Percentiles rank a stretch among this genome's conserved stretches.
Evolutionary conservation across 2,113 vertebrate species (phyloP).

Genomic region (Aphelocoma coerulescens): DNA sequence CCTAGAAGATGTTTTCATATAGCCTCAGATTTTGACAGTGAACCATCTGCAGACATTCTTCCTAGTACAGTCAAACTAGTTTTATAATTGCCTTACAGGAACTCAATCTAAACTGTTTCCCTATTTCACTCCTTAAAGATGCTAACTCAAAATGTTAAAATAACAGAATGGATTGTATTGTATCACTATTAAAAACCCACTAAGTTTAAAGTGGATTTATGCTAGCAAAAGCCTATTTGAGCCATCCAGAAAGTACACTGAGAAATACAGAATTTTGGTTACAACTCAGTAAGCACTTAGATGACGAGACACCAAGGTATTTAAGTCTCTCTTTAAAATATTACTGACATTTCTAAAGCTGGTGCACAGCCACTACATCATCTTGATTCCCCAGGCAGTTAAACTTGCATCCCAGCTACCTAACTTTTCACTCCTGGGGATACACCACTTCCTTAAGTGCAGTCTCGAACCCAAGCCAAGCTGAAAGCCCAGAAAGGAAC

Average conservation of each 20-base stretch:
- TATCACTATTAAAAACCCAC: not conserved
- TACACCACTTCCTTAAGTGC: not conserved
- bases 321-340: not conserved
- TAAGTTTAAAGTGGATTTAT: not conserved
- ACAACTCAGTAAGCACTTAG: not conserved
- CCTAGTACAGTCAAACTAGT: not conserved
- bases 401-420: not conserved
- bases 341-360: not conserved
- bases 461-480: not conserved
- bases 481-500: not conserved
- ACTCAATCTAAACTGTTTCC: not conserved
- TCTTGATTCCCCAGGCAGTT: not conserved
- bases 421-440: not conserved
- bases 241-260: not conserved
- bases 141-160: not conserved
- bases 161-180: not conserved
- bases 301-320: not conserved
- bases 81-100: not conserved
- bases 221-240: not conserved
- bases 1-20: not conserved
- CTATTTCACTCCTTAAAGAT: not conserved
- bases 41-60: not conserved
- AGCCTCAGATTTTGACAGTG: not conserved
- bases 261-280: not conserved
- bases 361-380: not conserved